phyloP scores from a whole-genome alignment of 2,888 invertebrate species.

The Patella ulyssiponensis region DNA sequence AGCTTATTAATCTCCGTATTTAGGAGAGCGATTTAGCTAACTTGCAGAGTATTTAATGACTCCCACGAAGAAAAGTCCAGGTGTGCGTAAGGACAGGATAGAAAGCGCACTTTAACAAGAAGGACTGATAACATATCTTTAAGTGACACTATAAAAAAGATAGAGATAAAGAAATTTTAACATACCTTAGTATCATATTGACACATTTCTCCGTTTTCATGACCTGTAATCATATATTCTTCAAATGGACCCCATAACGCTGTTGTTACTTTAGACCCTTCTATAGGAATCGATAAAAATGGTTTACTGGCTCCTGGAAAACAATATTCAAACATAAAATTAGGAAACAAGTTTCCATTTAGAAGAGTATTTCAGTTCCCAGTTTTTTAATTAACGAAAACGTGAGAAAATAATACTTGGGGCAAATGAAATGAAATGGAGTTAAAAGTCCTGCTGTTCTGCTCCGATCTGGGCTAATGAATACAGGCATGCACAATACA shows the following conservation, averaged over 20 bases:
- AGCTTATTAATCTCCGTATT: no score
- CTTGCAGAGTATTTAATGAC: no score
- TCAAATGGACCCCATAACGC: slow-evolving; percentile 96
- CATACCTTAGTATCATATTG: slow-evolving; percentile 86
- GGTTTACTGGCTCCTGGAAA: slow-evolving; percentile 78
- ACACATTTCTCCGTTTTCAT: slow-evolving; percentile 92
- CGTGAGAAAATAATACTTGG: neutral
- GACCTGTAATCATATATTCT: slow-evolving; percentile 76
- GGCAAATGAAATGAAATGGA: neutral
- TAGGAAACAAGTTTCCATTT: neutral
- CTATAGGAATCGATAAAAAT: slow-evolving; percentile 84
- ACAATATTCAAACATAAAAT: neutral
- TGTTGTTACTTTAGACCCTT: slow-evolving; percentile 84
- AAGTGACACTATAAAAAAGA: no score
- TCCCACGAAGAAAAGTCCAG: no score
- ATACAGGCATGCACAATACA: no score
- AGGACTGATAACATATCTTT: no score
- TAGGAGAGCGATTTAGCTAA: no score
- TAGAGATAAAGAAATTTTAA: neutral
- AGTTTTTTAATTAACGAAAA: no score
- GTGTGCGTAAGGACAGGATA: no score
- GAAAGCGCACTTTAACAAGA: no score
- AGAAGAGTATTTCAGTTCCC: neutral
- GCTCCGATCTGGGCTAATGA: no score
- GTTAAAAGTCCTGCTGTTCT: neutral